Conservation (phyloP, 2,888 invertebrate genomes). For the Lithosia quadra region DNA sequence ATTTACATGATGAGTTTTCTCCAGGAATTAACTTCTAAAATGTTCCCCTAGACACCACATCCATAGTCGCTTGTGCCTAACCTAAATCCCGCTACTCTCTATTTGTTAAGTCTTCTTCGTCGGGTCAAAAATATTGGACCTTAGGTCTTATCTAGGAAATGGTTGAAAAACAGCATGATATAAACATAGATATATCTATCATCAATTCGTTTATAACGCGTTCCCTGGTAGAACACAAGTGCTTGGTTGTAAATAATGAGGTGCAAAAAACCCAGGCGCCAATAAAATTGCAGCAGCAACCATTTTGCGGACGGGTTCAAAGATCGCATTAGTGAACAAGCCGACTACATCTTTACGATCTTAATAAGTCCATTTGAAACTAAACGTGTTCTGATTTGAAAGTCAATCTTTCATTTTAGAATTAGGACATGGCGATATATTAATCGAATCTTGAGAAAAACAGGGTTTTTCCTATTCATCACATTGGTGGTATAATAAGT, state of each 20-base stretch:
- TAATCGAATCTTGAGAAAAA: neutral
- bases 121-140: neutral
- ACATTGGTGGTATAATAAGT: neutral
- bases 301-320: conserved; percentile 33
- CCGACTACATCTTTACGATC: conserved; percentile 29
- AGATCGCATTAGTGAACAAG: conserved; percentile 47
- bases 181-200: neutral
- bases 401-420: neutral
- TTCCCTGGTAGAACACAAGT: neutral
- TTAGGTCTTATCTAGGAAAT: neutral
- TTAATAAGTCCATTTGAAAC: conserved; percentile 26
- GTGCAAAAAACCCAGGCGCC: conserved; percentile 22
- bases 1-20: too few relatives aligned
- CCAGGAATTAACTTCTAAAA: too few relatives aligned
- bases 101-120: neutral
- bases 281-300: conserved; percentile 27
- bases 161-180: neutral
- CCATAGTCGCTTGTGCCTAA: too few relatives aligned
- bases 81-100: neutral
- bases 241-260: conserved; percentile 17
- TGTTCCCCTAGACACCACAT: too few relatives aligned
- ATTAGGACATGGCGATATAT: neutral
- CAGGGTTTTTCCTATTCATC: neutral
- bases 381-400: conserved; percentile 1
- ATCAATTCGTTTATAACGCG: neutral